Base-by-base conservation (phyloP, 2,797 vertebrate genomes). In the Melanogrammus aeglefinus region DNA sequence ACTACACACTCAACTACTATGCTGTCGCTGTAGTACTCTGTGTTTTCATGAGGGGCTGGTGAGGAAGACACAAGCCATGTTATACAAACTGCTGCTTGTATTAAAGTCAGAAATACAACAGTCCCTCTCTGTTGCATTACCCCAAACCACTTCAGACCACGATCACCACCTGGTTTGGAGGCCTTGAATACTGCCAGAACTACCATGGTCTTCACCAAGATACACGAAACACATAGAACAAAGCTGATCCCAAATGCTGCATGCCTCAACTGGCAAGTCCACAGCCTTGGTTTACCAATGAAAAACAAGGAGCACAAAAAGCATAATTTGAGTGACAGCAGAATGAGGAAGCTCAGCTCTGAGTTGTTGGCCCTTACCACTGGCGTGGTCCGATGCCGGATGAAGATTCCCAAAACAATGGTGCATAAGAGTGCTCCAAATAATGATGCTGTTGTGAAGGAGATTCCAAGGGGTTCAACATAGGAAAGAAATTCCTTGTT, bases 401-500 rank as follows among this genome's bases (percentile, higher is more conserved):
- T 77, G 2, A 93, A 94, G 6, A 93, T 82, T 0, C 75, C 80
- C 0, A 93, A 29, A 13, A 93, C 87, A 41, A 88, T 74, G 71
- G 63, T 47, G 77, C 89, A 88, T 29, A 91, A 69, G 29, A 86
- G 77, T 36, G 89, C 82, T 1, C 91, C 91, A 0, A 92, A 41
- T 3, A 92, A 57, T 0, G 91, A 91, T 0, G 75, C 91, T 44
- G 89, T 80, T 0, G 89, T 91, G 39, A 86, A 71, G 12, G 77
- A 81, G 57, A 86, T 86, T 12, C 84, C 83, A 76, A 87, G 44
- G 31, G 92, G 91, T 78, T 95, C 94, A 72, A 91, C 82, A 44
- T 92, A 94, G 44, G 93, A 92, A 1, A 95, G 92, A 75, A 93
- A 95, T 80, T 95, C 93, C 0, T 86, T 84, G 39, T 74, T 79